These are phyloP conservation scores for Sarcophaga bullata DNA, from an alignment of 1,140 invertebrate genomes.

Conservation along the genomic window DNA sequence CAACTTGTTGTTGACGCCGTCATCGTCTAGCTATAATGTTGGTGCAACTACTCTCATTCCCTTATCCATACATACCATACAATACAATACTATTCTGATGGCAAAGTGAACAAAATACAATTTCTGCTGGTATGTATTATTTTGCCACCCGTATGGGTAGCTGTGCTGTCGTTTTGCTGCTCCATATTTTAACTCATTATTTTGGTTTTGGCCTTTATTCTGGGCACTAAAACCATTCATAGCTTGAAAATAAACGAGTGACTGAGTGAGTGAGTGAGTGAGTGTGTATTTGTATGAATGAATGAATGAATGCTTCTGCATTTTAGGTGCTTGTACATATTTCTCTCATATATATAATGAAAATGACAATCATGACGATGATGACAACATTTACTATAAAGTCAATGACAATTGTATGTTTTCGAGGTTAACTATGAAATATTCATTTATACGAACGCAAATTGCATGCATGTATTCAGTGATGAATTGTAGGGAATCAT, in stretches of 20 bases:
- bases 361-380: slow-evolving; percentile 10
- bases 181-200: slow-evolving; percentile 2
- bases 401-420: slow-evolving; percentile 11
- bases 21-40: background rate
- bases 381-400: slow-evolving; percentile 13
- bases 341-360: background rate
- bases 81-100: too few relatives aligned
- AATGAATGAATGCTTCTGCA: background rate
- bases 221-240: slow-evolving; percentile 1
- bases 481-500: too few relatives aligned
- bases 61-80: too few relatives aligned
- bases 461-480: background rate
- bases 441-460: background rate
- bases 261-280: background rate
- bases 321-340: background rate
- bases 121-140: too few relatives aligned
- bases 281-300: background rate
- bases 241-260: background rate
- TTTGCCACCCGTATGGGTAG: too few relatives aligned
- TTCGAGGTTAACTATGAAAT: background rate
- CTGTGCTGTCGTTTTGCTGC: background rate
- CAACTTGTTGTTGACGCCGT: background rate
- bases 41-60: background rate
- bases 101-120: too few relatives aligned
- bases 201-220: slow-evolving; percentile 24